Evolutionary conservation across 2,888 invertebrate genomes (phyloP).

Genomic region (Charanyca ferruginea): DNA sequence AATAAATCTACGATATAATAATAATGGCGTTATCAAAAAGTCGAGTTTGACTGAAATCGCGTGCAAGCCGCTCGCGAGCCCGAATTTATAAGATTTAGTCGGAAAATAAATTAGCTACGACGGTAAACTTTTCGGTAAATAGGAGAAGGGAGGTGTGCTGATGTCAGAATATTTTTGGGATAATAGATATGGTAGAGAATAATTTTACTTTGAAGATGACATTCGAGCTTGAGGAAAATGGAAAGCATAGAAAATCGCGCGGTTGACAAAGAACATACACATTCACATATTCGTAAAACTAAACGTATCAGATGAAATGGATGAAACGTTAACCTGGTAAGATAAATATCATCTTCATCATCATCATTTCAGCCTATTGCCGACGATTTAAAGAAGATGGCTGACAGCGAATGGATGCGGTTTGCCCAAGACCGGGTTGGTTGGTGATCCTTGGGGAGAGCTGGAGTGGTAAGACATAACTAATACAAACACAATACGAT

Average conservation of each 20-base stretch:
- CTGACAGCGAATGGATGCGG: too few relatives aligned
- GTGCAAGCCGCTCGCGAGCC: slow-evolving; percentile 85
- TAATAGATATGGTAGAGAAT: slow-evolving; percentile 51
- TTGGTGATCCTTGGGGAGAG: too few relatives aligned
- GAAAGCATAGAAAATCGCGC: neutral
- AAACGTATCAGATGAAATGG: neutral
- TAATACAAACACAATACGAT: too few relatives aligned
- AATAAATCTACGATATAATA: slow-evolving; percentile 76
- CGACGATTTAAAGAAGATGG: too few relatives aligned
- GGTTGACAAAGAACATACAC: neutral
- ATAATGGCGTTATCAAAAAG: slow-evolving; percentile 87
- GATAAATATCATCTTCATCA: too few relatives aligned
- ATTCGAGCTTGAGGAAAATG: neutral
- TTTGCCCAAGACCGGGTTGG: too few relatives aligned
- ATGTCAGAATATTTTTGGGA: slow-evolving; percentile 57
- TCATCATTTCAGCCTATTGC: too few relatives aligned
- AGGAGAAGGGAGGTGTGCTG: slow-evolving; percentile 73
- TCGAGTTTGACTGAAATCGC: slow-evolving; percentile 87
- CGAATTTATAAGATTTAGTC: slow-evolving; percentile 89
- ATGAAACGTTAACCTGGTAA: neutral
- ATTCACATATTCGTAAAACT: neutral
- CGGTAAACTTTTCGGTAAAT: slow-evolving; percentile 88
- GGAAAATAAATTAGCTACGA: slow-evolving; percentile 89
- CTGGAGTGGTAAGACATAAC: too few relatives aligned
- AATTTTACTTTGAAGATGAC: neutral